Evolutionary conservation across 2,888 invertebrate genomes (phyloP), one percentile per base, ranked within the genome.

Genomic region (Mantis religiosa): DNA sequence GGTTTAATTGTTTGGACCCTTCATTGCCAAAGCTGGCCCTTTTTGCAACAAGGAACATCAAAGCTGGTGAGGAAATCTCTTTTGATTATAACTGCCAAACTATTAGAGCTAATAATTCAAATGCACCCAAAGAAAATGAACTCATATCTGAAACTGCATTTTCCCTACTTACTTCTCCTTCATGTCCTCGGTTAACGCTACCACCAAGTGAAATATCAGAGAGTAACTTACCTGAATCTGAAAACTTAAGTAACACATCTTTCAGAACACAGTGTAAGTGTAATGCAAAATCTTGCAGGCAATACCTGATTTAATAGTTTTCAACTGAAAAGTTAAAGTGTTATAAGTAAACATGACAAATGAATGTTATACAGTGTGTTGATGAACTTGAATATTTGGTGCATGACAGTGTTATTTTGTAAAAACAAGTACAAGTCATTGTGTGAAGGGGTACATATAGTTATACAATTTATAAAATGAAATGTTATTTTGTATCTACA

Each of bases 1-100:
- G 98, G 98, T 97, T 98, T 27, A 96, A 99, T 92, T 98, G 98
- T 91, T 93, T 98, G 12, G 98, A 99, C 93, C 97, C 97, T 0
- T 96, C 98, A 92, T 93, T 99, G 90, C 99, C 99, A 0, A 96
- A 97, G 92, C 94, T 99, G 90, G 98, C 97, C 0, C 94, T 99
- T 88, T 99, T 99, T 93, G 96, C 98, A 0, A 95, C 96, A 20
- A 94, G 96, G 82, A 96, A 97, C 90, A 98, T 99, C 89, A 95
- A 95, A 89, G 95, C 95, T 54, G 97, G 97, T 71, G 98, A 98
- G 92, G 98, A 99, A 92, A 94, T 99, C 8, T 97, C 97, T 28
- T 99, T 99, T 93, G 98, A 99, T 93, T 99, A 99, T 93, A 95
- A 95, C 93, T 94, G 93, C 91, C 93, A 90, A 81, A 88, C 87